phyloP scores from a whole-genome alignment of 2,888 invertebrate species.

The Sclerodermus sp. region DNA sequence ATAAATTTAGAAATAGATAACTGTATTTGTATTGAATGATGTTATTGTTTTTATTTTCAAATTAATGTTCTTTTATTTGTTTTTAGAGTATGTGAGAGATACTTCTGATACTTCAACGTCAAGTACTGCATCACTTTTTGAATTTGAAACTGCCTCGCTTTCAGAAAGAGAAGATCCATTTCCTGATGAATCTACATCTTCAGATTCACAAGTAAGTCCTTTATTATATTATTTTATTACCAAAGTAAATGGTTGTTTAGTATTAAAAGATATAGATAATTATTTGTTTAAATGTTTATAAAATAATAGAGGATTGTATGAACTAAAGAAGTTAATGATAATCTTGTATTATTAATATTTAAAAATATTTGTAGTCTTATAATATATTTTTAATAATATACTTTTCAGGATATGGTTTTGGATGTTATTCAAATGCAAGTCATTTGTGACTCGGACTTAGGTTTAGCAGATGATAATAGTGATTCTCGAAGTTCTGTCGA shows the following conservation, averaged over 20 bases:
- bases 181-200: conserved; percentile 30
- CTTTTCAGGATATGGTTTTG: conserved; percentile 32
- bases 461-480: conserved; percentile 45
- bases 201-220: conserved; percentile 41
- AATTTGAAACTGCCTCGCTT: conserved; percentile 42
- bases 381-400: too few species aligned
- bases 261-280: neutral
- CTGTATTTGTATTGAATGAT: neutral
- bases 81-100: conserved; percentile 40
- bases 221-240: too few species aligned
- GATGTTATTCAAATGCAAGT: conserved; percentile 33
- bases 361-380: too few species aligned
- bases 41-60: conserved; percentile 2
- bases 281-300: conserved; percentile 1
- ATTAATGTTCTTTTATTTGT: conserved; percentile 4
- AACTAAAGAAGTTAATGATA: too few species aligned
- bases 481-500: conserved; percentile 42
- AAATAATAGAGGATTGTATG: too few species aligned
- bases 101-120: conserved; percentile 39
- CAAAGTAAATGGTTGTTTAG: too few species aligned
- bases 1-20: neutral
- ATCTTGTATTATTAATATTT: too few species aligned
- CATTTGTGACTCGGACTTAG: conserved; percentile 36
- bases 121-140: conserved; percentile 36
- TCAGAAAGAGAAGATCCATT: conserved; percentile 38